Base-by-base conservation (phyloP, 2,888 invertebrate genomes). In the Leptinotarsa rubiginosa region DNA sequence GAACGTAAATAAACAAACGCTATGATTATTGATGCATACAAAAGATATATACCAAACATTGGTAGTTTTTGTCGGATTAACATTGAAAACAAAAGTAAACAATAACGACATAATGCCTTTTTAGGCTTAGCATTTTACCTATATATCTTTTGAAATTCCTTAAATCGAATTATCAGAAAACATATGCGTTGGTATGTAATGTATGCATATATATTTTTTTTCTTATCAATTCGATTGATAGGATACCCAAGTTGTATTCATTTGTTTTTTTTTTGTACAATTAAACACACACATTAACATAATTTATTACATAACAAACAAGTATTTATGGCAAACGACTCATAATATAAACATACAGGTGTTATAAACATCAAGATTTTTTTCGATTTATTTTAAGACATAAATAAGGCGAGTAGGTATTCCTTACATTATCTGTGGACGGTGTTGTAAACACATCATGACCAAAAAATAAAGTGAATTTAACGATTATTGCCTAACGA, bases 1-100 rank as follows among this genome's bases (percentile, higher is more conserved):
- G 56, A 56, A 56, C 56, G 56, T 56, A 56, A 56, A 56, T 56
- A 56, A 56, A 56, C 22, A 56, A n/a, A 12, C 20, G 22, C 15
- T 15, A 13, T 56, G 20, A 20, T 22, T 56, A 22, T 22, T 56
- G 25, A 20, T 56, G 15, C 2, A 56, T 20, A 56, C 20, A 22
- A 56, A 56, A 22, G 4, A 22, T 20, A 10, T 22, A 22, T 22
- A 56, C 15, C 15, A 20, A 22, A 25, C 22, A 15, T 25, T 56
- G 1, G 22, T 13, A 16, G 56, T 13, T 56, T 22, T 56, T 41
- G 10, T 41, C 10, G 10, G 41, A 41, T 41, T 41, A 41, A 41
- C 2, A 41, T 41, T 10, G 10, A 41, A 10, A 41, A 31, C 31
- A 31, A 31, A 41, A 12, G 41, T 41, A 41, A 12, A 41, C 41